Evolutionary conservation across 2,888 invertebrate species (phyloP), one percentile per base, ranked within the genome.

Genomic region (Troglohyphantes excavatus): DNA sequence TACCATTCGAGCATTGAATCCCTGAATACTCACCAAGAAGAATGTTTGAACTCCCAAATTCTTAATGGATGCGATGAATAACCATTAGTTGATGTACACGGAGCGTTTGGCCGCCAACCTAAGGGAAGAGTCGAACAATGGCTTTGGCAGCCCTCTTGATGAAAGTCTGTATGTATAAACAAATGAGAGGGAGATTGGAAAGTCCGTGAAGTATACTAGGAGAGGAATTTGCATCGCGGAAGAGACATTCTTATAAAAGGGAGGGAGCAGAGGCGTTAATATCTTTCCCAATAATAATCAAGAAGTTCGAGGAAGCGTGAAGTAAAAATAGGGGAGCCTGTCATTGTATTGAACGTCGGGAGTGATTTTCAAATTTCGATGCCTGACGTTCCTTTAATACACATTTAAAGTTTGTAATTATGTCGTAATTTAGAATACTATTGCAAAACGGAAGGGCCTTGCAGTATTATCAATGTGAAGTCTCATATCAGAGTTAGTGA

Each of bases 31-130:
- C 70, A 17, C 39, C 21, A 46, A 63, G 65, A 83, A 83, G 83
- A 83, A 83, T 83, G 65, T 83, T 83, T 73, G 63, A 83, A 73
- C 83, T 65, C 72, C 29, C 17, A 73, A 73, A 83, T 73, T 65
- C 73, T 73, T 83, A 83, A 83, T 83, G 83, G 83, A 43, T 46
- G 43, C 83, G 63, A 83, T 83, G 83, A 83, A 83, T 83, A 83
- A 83, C 83, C 83, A 83, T 83, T 73, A 83, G 72, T 46, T 43
- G 26, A 61, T 39, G 73, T 27, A 73, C 73, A 83, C 21, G 73
- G 63, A 46, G 70, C 53, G 68, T 68, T 70, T 78, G 79, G 63
- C 39, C 7, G 63, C 39, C 7, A 70, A 21, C 19, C 13, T 17
- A 26, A 27, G 29, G 63, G 26, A 72, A 73, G 59, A 5, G 13